Evolutionary conservation across 2,888 invertebrate genomes (phyloP).

Genomic region (Synanthedon myopaeformis): DNA sequence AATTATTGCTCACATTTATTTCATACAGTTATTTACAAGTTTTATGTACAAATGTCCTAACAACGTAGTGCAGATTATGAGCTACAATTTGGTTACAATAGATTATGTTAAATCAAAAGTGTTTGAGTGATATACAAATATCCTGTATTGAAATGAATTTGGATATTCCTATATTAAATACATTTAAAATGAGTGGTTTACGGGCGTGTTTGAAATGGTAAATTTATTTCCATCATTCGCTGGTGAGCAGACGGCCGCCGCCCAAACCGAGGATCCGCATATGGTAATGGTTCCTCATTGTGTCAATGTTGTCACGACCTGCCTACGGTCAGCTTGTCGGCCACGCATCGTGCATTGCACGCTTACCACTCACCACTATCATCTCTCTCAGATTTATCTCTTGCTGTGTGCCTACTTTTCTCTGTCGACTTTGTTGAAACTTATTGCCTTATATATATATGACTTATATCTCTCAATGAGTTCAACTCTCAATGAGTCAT

Average conservation of each 20-base stretch:
- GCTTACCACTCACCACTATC: constrained; percentile 42
- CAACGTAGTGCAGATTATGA: no score
- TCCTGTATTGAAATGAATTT: no score
- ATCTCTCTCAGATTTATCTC: constrained; percentile 19
- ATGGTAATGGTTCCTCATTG: constrained; percentile 76
- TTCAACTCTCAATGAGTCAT: no score
- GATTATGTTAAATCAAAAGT: background rate
- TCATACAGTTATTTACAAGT: no score
- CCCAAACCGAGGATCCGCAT: constrained; percentile 92
- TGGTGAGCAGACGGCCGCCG: constrained; percentile 80
- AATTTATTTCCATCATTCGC: constrained; percentile 69
- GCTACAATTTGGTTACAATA: no score
- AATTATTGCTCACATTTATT: no score
- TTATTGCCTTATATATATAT: no score
- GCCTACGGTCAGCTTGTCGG: constrained; percentile 52
- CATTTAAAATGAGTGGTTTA: background rate
- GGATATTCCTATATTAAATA: no score
- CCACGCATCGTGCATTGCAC: constrained; percentile 64
- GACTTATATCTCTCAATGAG: no score
- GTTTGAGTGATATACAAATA: background rate
- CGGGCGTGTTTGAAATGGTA: constrained; percentile 27
- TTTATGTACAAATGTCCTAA: no score
- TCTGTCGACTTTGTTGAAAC: no score
- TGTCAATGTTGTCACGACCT: constrained; percentile 54
- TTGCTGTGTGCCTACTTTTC: background rate